Percentiles rank a stretch among this genome's conserved stretches.
phyloP scores from a whole-genome alignment of 2,113 vertebrate species.

The Crocuta crocuta region DNA sequence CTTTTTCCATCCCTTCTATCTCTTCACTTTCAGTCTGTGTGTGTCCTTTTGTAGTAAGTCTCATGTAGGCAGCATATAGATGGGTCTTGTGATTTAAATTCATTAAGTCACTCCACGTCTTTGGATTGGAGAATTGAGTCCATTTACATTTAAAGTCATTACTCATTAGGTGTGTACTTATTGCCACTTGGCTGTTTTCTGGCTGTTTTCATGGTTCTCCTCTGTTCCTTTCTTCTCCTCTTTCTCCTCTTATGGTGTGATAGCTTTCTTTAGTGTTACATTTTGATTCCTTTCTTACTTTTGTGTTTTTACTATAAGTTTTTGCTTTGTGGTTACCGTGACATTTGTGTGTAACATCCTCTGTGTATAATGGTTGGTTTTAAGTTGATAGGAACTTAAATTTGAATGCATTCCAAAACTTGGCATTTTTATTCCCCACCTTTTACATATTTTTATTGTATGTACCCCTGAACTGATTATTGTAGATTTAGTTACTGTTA shows the following conservation, averaged over 20 bases:
- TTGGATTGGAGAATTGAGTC: not conserved
- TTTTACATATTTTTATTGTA: not conserved
- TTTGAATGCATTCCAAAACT: not conserved
- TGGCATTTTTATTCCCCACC: not conserved
- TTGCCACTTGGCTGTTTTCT: not conserved
- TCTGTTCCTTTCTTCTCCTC: not conserved
- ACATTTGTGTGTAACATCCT: not conserved
- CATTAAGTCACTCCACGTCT: not conserved
- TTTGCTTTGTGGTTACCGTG: not conserved
- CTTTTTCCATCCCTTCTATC: not conserved
- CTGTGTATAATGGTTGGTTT: not conserved
- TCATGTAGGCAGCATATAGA: not conserved
- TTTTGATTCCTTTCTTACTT: not conserved
- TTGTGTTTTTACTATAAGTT: not conserved
- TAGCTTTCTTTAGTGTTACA: not conserved
- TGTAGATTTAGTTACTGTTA: not conserved
- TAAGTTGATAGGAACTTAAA: not conserved
- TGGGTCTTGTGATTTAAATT: not conserved
- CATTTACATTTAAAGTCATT: not conserved
- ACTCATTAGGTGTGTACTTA: not conserved
- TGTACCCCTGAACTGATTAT: not conserved
- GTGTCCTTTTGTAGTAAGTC: not conserved
- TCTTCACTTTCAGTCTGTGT: not conserved
- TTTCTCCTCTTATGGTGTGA: not conserved
- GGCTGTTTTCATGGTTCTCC: not conserved